phyloP scores from a whole-genome alignment of 2,113 vertebrate genomes.

The Theropithecus gelada region DNA sequence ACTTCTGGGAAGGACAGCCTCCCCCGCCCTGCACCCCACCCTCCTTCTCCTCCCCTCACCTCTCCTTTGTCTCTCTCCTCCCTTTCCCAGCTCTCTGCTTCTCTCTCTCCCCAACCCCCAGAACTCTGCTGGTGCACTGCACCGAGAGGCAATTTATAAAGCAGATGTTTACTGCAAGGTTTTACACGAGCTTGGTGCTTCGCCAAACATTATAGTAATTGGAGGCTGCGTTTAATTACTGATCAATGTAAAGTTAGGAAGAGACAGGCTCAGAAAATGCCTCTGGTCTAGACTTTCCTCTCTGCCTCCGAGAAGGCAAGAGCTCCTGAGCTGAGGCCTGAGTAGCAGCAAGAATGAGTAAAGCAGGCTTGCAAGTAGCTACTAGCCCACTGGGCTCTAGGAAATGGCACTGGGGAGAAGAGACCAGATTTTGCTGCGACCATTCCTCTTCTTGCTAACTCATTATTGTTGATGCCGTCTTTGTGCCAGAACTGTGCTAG shows the following conservation, averaged over 20 bases:
- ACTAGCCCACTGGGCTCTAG: neutral
- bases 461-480: neutral
- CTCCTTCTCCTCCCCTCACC: neutral
- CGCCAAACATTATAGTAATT: conserved; percentile 71
- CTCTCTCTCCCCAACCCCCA: neutral
- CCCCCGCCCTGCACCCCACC: neutral
- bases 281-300: conserved; percentile 45
- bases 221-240: conserved; percentile 76
- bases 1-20: neutral
- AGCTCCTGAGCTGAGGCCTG: neutral
- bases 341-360: neutral
- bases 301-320: neutral
- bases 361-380: neutral
- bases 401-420: neutral
- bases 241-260: conserved; percentile 61
- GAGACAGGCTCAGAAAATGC: conserved; percentile 50
- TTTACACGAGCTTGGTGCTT: conserved; percentile 57
- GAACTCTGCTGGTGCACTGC: neutral
- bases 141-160: conserved; percentile 68
- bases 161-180: conserved; percentile 72
- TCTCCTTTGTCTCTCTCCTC: neutral
- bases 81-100: neutral
- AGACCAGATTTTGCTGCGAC: neutral
- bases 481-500: neutral
- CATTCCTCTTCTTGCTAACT: neutral